These are phyloP conservation scores for Rhopalosiphum maidis DNA, from an alignment of 1,140 invertebrate genomes.

Conservation along the genomic window DNA sequence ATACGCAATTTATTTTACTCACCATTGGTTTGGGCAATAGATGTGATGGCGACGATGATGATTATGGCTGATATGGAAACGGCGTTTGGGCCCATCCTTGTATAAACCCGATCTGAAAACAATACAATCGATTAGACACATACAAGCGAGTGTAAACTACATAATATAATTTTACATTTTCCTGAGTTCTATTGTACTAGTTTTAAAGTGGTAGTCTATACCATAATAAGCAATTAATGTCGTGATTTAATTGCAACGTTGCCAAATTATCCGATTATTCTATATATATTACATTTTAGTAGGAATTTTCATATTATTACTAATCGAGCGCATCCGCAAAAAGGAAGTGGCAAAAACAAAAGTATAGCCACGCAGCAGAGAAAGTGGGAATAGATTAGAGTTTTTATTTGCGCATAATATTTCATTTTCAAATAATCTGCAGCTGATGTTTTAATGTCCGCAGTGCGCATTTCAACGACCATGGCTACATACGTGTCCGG, in stretches of 20 bases:
- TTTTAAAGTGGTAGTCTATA: not conserved
- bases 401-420: not conserved
- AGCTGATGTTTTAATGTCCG: not conserved
- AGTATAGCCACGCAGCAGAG: not conserved
- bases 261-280: not conserved
- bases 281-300: not conserved
- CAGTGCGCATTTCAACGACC: not conserved
- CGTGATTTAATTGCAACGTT: not conserved
- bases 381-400: conserved; percentile 4
- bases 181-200: not conserved
- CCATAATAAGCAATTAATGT: not conserved
- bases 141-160: not conserved
- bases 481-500: not conserved
- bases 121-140: not conserved
- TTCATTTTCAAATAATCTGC: not conserved
- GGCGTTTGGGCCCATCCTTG: conserved; percentile 21
- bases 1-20: not conserved
- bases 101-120: not conserved
- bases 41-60: not conserved
- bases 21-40: not conserved
- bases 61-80: not conserved
- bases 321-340: not conserved
- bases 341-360: not conserved
- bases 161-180: not conserved
- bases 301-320: not conserved